These are phyloP conservation scores for Zeugodacus cucurbitae DNA, from an alignment of 1,140 invertebrate species.

Conservation along the genomic window DNA sequence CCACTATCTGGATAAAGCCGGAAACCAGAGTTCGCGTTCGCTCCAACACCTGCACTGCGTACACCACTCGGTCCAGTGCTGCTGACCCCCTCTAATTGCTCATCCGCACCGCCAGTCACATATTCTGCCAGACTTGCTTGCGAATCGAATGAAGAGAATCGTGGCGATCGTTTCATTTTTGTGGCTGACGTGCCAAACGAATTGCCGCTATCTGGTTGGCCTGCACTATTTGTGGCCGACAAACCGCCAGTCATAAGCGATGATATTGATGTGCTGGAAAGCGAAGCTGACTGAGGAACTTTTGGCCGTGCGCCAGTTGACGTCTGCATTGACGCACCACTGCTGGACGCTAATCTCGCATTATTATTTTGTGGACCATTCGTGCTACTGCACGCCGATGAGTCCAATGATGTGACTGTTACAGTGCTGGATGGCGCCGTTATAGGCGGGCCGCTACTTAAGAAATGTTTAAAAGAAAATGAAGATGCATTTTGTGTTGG, in stretches of 20 bases:
- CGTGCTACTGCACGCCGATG: neutral
- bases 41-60: neutral
- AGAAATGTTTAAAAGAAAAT: constrained; percentile 85
- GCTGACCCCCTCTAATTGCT: neutral
- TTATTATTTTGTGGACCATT: neutral
- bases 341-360: constrained; percentile 41
- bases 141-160: constrained; percentile 65
- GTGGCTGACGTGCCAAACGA: constrained; percentile 53
- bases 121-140: constrained; percentile 65
- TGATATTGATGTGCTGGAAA: constrained; percentile 48
- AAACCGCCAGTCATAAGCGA: constrained; percentile 35
- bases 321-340: constrained; percentile 48
- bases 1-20: constrained; percentile 37
- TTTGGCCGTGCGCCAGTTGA: constrained; percentile 63
- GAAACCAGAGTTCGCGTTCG: constrained; percentile 28
- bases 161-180: constrained; percentile 64
- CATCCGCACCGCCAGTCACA: constrained; percentile 48
- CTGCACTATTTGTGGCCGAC: neutral
- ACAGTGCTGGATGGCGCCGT: constrained; percentile 59
- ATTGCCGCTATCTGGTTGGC: constrained; percentile 44
- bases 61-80: neutral
- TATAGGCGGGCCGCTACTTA: constrained; percentile 64
- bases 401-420: constrained; percentile 56
- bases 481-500: constrained; percentile 69
- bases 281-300: constrained; percentile 61